These are phyloP conservation scores for Sitta europaea DNA, from an alignment of 2,113 vertebrate genomes.

Conservation along the genomic window DNA sequence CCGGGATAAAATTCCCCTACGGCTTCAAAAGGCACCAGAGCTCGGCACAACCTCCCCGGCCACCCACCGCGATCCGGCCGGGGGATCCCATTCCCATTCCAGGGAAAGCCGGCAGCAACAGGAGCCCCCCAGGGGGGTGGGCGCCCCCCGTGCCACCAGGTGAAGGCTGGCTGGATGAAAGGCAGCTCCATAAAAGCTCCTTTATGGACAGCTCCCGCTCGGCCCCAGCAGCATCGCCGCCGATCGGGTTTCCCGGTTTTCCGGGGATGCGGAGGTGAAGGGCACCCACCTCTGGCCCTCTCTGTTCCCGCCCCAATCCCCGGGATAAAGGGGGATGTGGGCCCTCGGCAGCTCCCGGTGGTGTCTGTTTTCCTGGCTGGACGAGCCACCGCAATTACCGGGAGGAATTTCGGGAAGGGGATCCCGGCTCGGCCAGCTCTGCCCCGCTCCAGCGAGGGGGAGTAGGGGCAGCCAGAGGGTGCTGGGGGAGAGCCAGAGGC, in stretches of 20 bases:
- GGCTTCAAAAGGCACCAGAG: not conserved
- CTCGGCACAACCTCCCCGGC: not conserved
- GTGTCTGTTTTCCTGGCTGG: not conserved
- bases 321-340: constrained; percentile 8
- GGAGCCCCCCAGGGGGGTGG: not conserved
- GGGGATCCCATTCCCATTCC: not conserved
- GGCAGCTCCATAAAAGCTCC: constrained; percentile 33
- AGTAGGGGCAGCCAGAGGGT: not conserved
- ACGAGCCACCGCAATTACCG: not conserved
- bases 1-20: not conserved
- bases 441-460: not conserved
- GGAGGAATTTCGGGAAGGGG: not conserved
- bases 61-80: not conserved
- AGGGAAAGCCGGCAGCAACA: not conserved
- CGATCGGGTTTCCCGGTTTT: not conserved
- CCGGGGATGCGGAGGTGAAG: not conserved
- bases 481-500: not conserved
- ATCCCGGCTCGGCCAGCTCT: not conserved
- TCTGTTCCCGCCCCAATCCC: not conserved
- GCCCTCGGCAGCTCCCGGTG: not conserved
- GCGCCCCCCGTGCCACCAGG: accelerated
- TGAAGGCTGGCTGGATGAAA: not conserved
- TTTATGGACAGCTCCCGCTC: constrained; percentile 16
- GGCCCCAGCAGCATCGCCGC: too few species aligned
- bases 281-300: constrained; percentile 31